These are phyloP conservation scores for Eupithecia pulchellata DNA, from an alignment of 2,888 invertebrate genomes.

Conservation along the genomic window DNA sequence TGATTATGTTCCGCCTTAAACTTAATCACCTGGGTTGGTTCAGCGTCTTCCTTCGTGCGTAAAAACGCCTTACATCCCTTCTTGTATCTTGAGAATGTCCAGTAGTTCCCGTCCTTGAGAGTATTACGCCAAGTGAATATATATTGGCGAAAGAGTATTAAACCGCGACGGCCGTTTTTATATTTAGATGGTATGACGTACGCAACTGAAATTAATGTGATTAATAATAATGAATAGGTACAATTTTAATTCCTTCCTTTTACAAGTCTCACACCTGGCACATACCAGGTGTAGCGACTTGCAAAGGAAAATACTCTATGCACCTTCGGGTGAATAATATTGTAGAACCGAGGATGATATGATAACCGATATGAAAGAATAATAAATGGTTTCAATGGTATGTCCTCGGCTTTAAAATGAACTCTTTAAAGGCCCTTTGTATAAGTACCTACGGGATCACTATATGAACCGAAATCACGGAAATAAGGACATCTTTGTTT, in stretches of 20 bases:
- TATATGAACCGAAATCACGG: too few species aligned
- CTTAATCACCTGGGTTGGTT: slow-evolving; percentile 55
- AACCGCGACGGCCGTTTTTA: slow-evolving; percentile 56
- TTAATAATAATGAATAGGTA: slow-evolving; percentile 1
- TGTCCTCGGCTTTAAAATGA: too few species aligned
- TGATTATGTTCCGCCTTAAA: slow-evolving; percentile 60
- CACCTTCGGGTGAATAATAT: too few species aligned
- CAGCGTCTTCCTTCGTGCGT: slow-evolving; percentile 55
- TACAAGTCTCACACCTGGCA: too few species aligned
- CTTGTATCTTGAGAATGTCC: slow-evolving; percentile 74
- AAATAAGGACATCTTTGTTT: neutral
- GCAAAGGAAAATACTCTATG: too few species aligned
- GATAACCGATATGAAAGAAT: too few species aligned
- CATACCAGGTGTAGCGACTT: too few species aligned
- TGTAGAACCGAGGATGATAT: too few species aligned
- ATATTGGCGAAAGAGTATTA: slow-evolving; percentile 63
- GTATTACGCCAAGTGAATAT: slow-evolving; percentile 67
- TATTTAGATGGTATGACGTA: slow-evolving; percentile 63
- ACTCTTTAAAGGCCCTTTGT: too few species aligned
- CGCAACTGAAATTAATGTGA: slow-evolving; percentile 53
- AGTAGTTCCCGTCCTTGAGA: slow-evolving; percentile 63
- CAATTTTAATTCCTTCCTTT: too few species aligned
- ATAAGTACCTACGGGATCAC: too few species aligned
- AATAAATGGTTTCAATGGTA: too few species aligned
- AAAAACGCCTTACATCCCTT: slow-evolving; percentile 70